Evolutionary conservation across 2,113 vertebrate genomes (phyloP).

Genomic region (Calidris pygmaea): DNA sequence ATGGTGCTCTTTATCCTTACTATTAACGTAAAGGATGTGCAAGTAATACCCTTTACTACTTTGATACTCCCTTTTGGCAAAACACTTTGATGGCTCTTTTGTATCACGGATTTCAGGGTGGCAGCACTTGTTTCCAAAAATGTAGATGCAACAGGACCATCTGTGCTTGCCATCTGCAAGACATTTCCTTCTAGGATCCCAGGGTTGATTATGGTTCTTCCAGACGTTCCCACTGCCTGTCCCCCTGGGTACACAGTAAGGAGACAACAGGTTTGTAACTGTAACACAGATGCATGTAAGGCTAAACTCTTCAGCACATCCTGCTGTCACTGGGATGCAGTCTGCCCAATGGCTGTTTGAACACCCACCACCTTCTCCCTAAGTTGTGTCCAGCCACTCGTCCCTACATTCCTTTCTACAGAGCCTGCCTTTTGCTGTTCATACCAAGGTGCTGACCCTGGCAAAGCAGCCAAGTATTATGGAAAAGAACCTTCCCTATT

Average conservation of each 20-base stretch:
- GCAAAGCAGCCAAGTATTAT: neutral
- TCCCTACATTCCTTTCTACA: neutral
- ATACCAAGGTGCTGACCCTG: neutral
- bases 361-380: neutral
- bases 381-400: neutral
- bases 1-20: neutral
- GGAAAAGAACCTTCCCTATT: neutral
- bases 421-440: neutral
- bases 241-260: neutral
- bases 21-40: neutral
- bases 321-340: neutral
- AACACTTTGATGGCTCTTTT: neutral
- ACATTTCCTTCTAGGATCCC: neutral
- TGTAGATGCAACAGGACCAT: neutral
- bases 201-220: neutral
- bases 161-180: neutral
- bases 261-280: neutral
- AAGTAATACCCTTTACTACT: neutral
- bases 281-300: neutral
- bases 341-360: accelerated
- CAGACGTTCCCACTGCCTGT: neutral
- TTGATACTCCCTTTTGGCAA: neutral
- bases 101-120: neutral
- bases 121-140: neutral
- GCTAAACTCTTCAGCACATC: neutral